These are phyloP conservation scores for Odontesthes bonariensis DNA, from an alignment of 2,113 vertebrate species.

Conservation along the genomic window DNA sequence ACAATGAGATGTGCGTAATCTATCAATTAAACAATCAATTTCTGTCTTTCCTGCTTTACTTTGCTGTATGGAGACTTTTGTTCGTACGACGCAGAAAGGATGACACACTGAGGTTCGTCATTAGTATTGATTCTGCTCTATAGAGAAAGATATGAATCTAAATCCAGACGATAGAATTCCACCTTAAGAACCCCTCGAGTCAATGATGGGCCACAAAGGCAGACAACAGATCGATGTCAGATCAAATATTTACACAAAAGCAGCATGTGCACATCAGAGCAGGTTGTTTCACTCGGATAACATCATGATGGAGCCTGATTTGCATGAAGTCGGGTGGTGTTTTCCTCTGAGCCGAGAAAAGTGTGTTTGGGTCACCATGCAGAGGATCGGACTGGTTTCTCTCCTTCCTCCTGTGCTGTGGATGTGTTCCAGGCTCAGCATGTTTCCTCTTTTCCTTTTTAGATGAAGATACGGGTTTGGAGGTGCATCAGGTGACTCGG, in stretches of 20 bases:
- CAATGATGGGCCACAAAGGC: not conserved
- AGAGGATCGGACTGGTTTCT: not conserved
- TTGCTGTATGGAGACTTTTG: too few relatives aligned
- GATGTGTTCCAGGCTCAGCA: not conserved
- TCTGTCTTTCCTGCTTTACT: too few relatives aligned
- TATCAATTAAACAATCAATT: too few relatives aligned
- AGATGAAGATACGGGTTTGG: conserved; percentile 84
- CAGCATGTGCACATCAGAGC: not conserved
- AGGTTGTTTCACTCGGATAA: not conserved
- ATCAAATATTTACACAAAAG: conserved; percentile 3
- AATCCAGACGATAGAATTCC: conserved; percentile 1
- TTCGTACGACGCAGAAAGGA: too few relatives aligned
- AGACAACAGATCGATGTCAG: conserved; percentile 5
- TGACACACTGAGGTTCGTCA: too few relatives aligned
- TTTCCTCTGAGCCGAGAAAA: not conserved
- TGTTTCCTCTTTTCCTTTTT: conserved; percentile 25
- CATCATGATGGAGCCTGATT: not conserved
- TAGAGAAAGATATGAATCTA: not conserved
- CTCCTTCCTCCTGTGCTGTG: not conserved
- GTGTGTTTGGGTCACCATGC: not conserved
- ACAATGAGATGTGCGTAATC: too few relatives aligned
- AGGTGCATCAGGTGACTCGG: conserved; percentile 84
- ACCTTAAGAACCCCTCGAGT: not conserved
- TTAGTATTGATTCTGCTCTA: not conserved
- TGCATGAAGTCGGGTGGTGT: too few relatives aligned